These are phyloP conservation scores for Stichodactyla helianthus DNA, from an alignment of 64 coral and sea anemone species.

Conservation along the genomic window DNA sequence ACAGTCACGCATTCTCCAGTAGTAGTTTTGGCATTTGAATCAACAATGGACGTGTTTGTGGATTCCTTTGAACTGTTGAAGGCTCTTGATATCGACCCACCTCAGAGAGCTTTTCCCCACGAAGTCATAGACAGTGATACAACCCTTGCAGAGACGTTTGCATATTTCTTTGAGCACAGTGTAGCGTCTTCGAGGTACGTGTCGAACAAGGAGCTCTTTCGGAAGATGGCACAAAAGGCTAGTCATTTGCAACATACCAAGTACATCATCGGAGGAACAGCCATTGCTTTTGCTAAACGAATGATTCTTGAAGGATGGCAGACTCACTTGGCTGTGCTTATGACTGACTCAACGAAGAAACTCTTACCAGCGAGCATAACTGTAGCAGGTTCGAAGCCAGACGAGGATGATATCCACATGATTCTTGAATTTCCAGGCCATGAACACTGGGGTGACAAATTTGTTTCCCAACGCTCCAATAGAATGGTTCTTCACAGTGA, in stretches of 20 bases:
- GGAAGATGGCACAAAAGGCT: slow-evolving; percentile 40
- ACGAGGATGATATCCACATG: slow-evolving; percentile 70
- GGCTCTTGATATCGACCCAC: slow-evolving; percentile 47
- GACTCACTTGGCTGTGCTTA: slow-evolving; percentile 47
- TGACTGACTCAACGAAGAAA: slow-evolving; percentile 36
- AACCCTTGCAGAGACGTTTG: slow-evolving; percentile 80
- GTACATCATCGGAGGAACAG: slow-evolving; percentile 61
- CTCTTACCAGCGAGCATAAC: slow-evolving; percentile 49
- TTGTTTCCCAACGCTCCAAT: slow-evolving; percentile 60
- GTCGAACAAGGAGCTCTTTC: slow-evolving; percentile 59
- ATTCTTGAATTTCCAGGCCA: slow-evolving; percentile 65
- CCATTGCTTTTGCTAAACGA: slow-evolving; percentile 49
- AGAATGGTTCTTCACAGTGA: slow-evolving; percentile 84
- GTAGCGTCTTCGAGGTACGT: slow-evolving; percentile 82
- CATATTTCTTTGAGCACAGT: slow-evolving; percentile 77
- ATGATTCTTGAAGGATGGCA: slow-evolving; percentile 60
- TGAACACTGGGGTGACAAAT: slow-evolving; percentile 66
- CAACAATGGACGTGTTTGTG: slow-evolving; percentile 53
- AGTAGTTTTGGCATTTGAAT: slow-evolving; percentile 55
- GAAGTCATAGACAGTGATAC: slow-evolving; percentile 66
- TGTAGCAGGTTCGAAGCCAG: slow-evolving; percentile 44
- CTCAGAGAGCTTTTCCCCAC: slow-evolving; percentile 52
- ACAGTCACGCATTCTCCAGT: slow-evolving; percentile 20
- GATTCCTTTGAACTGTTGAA: slow-evolving; percentile 63
- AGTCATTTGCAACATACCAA: slow-evolving; percentile 46